phyloP scores from a whole-genome alignment of 1,140 invertebrate genomes.

The Acromyrmex charruanus region DNA sequence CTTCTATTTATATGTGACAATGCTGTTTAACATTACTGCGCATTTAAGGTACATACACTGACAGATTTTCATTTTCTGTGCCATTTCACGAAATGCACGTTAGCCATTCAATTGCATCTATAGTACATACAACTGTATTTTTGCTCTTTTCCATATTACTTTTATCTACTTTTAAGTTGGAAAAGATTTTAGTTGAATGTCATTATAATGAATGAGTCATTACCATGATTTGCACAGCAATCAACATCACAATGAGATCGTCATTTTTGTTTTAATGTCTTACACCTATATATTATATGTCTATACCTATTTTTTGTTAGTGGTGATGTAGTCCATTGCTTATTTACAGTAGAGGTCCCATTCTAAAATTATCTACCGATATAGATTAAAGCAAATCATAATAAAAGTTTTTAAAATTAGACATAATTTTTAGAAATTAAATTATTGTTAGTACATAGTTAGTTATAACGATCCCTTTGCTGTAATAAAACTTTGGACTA shows the following conservation, averaged over 20 bases:
- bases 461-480: slow-evolving; percentile 63
- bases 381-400: neutral
- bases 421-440: neutral
- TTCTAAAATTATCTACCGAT: slow-evolving; percentile 22
- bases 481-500: slow-evolving; percentile 78
- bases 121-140: slow-evolving; percentile 13
- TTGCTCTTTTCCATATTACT: slow-evolving; percentile 18
- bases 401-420: neutral
- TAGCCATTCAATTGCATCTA: slow-evolving; percentile 18
- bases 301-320: slow-evolving; percentile 64
- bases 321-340: slow-evolving; percentile 73
- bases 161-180: slow-evolving; percentile 35
- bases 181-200: slow-evolving; percentile 65
- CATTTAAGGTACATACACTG: slow-evolving; percentile 29
- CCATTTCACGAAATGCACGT: slow-evolving; percentile 1
- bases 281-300: slow-evolving; percentile 75
- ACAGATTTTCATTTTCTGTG: slow-evolving; percentile 1
- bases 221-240: slow-evolving; percentile 78
- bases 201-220: slow-evolving; percentile 73
- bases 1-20: slow-evolving; percentile 30
- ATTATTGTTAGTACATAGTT: slow-evolving; percentile 2
- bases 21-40: slow-evolving; percentile 33
- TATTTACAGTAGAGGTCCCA: slow-evolving; percentile 76
- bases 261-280: slow-evolving; percentile 74
- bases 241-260: slow-evolving; percentile 82